Percentiles rank a stretch among this genome's conserved stretches.
Evolutionary conservation across 2,797 vertebrate species (phyloP).

Genomic region (Pteronotus mesoamericanus): DNA sequence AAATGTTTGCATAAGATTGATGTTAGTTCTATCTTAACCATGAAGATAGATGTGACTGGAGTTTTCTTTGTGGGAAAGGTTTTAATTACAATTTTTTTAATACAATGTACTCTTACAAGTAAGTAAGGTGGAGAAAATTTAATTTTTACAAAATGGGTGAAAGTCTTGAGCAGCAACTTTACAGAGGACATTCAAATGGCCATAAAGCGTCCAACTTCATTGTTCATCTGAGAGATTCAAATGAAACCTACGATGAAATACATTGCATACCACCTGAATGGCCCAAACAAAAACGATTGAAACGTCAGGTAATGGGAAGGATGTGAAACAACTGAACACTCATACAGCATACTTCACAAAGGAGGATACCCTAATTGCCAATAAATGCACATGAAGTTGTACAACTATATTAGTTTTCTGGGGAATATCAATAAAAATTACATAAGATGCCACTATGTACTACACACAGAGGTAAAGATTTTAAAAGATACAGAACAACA

Average conservation of each 20-base stretch:
- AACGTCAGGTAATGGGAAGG: not conserved
- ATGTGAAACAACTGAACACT: not conserved
- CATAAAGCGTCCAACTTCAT: not conserved
- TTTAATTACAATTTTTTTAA: not conserved
- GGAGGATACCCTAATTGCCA: not conserved
- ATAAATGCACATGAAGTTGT: not conserved
- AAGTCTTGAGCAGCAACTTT: not conserved
- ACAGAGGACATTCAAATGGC: not conserved
- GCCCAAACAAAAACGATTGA: not conserved
- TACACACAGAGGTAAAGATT: not conserved
- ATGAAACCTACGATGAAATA: not conserved
- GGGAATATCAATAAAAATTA: not conserved
- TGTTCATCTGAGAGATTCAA: not conserved
- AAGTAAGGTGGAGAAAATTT: not conserved
- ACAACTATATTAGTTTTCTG: not conserved
- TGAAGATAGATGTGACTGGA: not conserved
- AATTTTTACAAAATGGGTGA: not conserved
- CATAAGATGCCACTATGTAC: not conserved
- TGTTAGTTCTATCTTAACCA: not conserved
- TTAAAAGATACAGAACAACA: not conserved
- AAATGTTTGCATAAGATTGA: not conserved
- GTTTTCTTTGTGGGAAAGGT: not conserved
- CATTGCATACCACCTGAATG: not conserved
- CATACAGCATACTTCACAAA: not conserved
- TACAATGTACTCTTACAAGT: not conserved